phyloP scores from a whole-genome alignment of 2,888 invertebrate genomes.

The Eledone cirrhosa region DNA sequence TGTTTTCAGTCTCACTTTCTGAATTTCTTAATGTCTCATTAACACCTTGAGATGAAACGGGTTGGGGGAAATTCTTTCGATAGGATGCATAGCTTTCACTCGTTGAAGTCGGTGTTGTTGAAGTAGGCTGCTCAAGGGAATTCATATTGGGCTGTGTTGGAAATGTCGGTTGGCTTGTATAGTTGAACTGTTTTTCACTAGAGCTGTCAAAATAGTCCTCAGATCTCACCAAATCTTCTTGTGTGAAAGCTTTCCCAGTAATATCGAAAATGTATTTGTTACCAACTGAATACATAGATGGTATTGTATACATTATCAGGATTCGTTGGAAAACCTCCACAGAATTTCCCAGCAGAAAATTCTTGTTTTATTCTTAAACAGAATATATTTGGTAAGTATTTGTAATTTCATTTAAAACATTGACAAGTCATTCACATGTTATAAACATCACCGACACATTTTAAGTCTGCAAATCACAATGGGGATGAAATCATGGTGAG shows the following conservation, averaged over 20 bases:
- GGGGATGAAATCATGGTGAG: no score
- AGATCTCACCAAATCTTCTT: not conserved
- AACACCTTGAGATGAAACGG: not conserved
- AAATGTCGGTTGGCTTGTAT: not conserved
- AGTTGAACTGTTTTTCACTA: slow-evolving; percentile 12
- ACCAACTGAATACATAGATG: slow-evolving; percentile 16
- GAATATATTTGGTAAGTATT: no score
- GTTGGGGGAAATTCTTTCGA: slow-evolving; percentile 3
- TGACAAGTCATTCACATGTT: no score
- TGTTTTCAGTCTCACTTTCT: not conserved
- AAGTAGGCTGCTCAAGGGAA: not conserved
- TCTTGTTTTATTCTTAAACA: no score
- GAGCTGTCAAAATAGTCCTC: slow-evolving; percentile 1
- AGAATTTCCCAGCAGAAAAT: no score
- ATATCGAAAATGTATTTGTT: slow-evolving; percentile 10
- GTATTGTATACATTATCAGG: not conserved
- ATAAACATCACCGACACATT: no score
- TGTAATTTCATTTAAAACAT: no score
- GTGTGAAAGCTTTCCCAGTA: slow-evolving; percentile 4
- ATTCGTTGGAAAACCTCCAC: no score
- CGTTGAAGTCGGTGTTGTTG: not conserved
- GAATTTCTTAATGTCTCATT: not conserved
- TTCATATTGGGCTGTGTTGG: not conserved
- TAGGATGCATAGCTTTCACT: not conserved
- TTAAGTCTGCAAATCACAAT: no score